These are phyloP conservation scores for Megalops cyprinoides DNA, from an alignment of 2,797 vertebrate genomes.

Conservation along the genomic window DNA sequence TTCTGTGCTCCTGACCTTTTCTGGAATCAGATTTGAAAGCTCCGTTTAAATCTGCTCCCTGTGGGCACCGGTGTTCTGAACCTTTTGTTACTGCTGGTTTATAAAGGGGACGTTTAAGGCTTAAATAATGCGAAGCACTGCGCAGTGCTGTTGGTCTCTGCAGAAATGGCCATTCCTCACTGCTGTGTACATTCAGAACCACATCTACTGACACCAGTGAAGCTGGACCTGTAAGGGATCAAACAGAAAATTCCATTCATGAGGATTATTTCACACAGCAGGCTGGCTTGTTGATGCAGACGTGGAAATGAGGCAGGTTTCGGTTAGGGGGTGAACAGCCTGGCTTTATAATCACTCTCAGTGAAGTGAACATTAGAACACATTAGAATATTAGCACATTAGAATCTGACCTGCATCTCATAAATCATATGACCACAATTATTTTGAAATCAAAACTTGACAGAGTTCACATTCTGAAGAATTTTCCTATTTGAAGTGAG, in stretches of 20 bases:
- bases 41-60: conserved; percentile 17
- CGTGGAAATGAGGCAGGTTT: too few relatives aligned
- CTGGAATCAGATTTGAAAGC: conserved; percentile 33
- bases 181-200: neutral
- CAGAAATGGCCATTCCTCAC: neutral
- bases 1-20: conserved; percentile 23
- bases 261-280: neutral
- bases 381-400: too few relatives aligned
- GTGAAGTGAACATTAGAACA: too few relatives aligned
- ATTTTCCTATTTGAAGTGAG: too few relatives aligned
- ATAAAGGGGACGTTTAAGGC: neutral
- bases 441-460: too few relatives aligned
- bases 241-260: neutral
- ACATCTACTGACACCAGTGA: neutral
- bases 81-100: neutral
- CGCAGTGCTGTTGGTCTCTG: too few relatives aligned
- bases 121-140: conserved; percentile 1
- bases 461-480: too few relatives aligned
- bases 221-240: neutral
- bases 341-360: too few relatives aligned
- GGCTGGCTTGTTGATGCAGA: neutral
- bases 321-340: too few relatives aligned
- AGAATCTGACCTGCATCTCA: too few relatives aligned
- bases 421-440: too few relatives aligned
- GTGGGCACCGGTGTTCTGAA: conserved; percentile 20